Base-by-base conservation (phyloP, 2,888 invertebrate species). In the Apamea epomidion region DNA sequence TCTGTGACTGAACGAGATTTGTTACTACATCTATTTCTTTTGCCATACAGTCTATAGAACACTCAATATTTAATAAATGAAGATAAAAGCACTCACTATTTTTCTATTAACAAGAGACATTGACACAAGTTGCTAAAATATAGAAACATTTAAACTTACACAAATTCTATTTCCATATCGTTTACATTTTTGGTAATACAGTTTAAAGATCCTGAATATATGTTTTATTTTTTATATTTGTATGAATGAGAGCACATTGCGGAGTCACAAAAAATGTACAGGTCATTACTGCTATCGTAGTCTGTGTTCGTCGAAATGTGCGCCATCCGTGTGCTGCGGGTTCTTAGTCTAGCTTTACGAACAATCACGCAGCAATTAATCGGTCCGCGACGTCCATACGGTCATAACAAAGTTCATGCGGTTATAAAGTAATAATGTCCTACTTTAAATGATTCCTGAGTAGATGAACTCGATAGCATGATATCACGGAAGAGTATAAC, bases 1-100 rank as follows among this genome's bases (percentile, higher is more conserved):
- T 70, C 45, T 70, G 84, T 8, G 78, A 84, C 84, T 84, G 78
- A 84, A 84, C 84, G 64, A 70, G 16, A 37, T 32, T 18, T 45
- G 42, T 64, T 48, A 70, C 29, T 83, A 78, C 32, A 45, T 77
- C n/a, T 48, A 69, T 83, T 48, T 81, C n/a, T 60, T 68, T 74
- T 80, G 48, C 58, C 16, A 58, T 69, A 80, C 25, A 74, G 74
- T 75, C 64, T 80, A 74, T 72, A 58, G 48, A 72, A 72, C 37
- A 72, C 45, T 67, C n/a, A 79, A 85, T 80, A 58, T 58, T 37
- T 72, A 62, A 69, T 72, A 79, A 80, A 80, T 74, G 64, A 71
- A 72, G 48, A 73, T 58, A 45, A 73, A 73, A 32, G 3, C 74
- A 72, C 62, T 75, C 54, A 68, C 68, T 81, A 74, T 48, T 68